Conservation (phyloP, 2,888 invertebrate species). For the Melitaea athalia region DNA sequence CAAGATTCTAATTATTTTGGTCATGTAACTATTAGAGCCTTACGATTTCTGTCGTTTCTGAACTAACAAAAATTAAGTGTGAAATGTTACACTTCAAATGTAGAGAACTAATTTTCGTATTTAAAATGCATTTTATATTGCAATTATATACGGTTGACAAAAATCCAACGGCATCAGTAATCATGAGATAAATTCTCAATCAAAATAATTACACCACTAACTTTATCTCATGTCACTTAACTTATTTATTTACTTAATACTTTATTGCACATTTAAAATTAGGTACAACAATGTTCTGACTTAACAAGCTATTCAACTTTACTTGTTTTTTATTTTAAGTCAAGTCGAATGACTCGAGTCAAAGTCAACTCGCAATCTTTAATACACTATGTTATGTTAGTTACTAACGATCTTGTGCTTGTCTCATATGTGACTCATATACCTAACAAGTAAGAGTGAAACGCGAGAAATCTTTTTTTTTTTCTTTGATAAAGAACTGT, state of each 20-base stretch:
- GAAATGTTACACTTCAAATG: too few species aligned
- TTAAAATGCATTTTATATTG: too few species aligned
- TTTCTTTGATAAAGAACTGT: constrained; percentile 11
- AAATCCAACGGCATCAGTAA: too few species aligned
- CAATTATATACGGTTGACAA: too few species aligned
- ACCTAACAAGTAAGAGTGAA: constrained; percentile 36
- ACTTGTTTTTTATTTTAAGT: constrained; percentile 44
- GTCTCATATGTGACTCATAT: constrained; percentile 21
- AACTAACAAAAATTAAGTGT: too few species aligned
- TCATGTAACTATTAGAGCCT: too few species aligned
- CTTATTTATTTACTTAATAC: too few species aligned
- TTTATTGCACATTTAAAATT: too few species aligned
- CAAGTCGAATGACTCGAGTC: constrained; percentile 49
- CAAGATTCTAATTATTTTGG: too few species aligned
- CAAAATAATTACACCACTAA: neutral
- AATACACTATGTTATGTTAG: neutral
- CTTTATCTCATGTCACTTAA: neutral
- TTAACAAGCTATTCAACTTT: neutral
- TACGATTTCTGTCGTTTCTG: neutral
- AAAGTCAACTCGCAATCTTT: constrained; percentile 25
- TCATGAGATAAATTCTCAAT: too few species aligned
- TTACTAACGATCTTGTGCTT: constrained; percentile 9
- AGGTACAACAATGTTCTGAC: too few species aligned
- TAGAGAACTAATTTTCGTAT: too few species aligned
- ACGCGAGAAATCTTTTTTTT: constrained; percentile 17